phyloP scores from a whole-genome alignment of 2,113 vertebrate species.

The Picathartes gymnocephalus region DNA sequence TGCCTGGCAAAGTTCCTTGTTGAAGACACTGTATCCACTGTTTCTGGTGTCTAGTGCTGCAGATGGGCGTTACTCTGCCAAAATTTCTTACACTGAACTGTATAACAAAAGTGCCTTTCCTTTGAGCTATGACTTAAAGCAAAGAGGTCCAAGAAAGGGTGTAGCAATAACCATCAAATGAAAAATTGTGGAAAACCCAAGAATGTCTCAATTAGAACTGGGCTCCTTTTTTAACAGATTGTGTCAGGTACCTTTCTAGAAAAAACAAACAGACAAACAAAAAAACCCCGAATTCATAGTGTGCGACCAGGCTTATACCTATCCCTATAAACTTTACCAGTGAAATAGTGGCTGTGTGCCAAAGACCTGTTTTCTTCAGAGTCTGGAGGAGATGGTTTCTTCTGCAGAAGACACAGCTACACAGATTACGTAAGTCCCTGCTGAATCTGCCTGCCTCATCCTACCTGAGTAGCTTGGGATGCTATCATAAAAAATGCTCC shows the following conservation, averaged over 20 bases:
- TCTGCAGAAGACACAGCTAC: not conserved
- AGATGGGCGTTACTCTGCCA: accelerated
- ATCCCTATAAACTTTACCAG: not conserved
- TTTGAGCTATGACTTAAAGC: not conserved
- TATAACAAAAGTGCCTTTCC: not conserved
- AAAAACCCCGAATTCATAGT: not conserved
- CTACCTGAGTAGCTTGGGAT: not conserved
- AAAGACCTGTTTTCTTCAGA: not conserved
- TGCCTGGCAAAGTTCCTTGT: not conserved
- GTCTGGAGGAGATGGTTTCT: not conserved
- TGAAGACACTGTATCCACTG: not conserved
- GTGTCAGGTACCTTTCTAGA: not conserved
- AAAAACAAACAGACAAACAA: too few relatives aligned
- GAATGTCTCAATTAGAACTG: not conserved
- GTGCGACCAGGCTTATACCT: not conserved
- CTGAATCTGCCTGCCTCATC: not conserved
- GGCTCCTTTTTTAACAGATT: not conserved
- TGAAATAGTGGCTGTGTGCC: not conserved
- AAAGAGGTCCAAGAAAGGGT: not conserved
- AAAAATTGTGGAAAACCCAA: not conserved
- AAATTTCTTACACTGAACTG: not conserved
- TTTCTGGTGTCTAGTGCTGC: not conserved
- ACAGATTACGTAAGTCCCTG: not conserved
- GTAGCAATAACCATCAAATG: not conserved
- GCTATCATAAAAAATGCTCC: not conserved